phyloP scores from a whole-genome alignment of 1,140 invertebrate species.

The Babylonia areolata region DNA sequence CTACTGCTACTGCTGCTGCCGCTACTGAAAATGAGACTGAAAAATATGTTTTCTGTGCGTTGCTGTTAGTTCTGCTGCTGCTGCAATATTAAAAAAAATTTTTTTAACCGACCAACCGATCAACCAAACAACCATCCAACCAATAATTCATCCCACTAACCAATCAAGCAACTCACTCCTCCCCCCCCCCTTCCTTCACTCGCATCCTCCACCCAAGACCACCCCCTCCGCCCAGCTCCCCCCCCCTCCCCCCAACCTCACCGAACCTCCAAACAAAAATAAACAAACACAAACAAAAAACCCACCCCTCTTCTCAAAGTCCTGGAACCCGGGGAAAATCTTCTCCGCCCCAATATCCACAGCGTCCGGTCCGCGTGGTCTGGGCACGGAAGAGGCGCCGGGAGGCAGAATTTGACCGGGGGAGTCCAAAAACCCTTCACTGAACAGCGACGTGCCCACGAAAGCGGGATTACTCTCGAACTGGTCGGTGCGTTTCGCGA shows the following conservation, averaged over 20 bases:
- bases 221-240: no score
- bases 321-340: constrained; percentile 7
- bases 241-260: background rate
- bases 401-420: background rate
- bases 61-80: no score
- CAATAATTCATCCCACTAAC: background rate
- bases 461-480: constrained; percentile 26
- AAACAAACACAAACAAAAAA: background rate
- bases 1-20: no score
- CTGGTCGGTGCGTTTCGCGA: background rate
- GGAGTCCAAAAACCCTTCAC: constrained; percentile 25
- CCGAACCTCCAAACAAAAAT: background rate
- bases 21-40: no score
- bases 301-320: constrained; percentile 12
- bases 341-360: background rate
- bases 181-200: background rate
- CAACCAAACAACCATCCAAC: background rate
- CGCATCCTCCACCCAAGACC: no score
- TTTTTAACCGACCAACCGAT: no score
- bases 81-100: no score
- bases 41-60: no score
- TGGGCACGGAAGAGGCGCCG: background rate
- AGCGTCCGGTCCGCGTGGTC: constrained; percentile 8
- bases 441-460: constrained; percentile 22
- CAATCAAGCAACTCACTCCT: background rate